Percentiles rank a stretch among this genome's conserved stretches.
Conservation (phyloP, 2,797 vertebrate species). For the Macropus fuliginosus region DNA sequence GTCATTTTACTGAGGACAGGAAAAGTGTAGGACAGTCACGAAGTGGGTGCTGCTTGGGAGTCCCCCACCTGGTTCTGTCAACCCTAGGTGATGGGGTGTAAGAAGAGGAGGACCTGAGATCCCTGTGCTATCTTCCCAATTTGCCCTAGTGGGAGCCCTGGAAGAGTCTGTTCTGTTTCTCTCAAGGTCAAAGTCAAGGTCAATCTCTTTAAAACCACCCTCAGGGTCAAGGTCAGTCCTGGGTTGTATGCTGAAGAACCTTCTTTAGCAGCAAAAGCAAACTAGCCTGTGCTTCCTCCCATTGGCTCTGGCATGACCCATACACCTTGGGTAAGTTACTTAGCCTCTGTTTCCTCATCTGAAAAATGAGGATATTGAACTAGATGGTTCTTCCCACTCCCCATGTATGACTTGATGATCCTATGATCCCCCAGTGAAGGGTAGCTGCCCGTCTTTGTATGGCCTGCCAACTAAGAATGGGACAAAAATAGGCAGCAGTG, state of each 20-base stretch:
- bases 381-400: not conserved
- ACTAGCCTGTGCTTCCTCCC: not conserved
- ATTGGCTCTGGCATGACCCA: not conserved
- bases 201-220: not conserved
- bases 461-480: not conserved
- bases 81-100: not conserved
- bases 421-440: not conserved
- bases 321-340: not conserved
- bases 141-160: not conserved
- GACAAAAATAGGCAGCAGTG: not conserved
- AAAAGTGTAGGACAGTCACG: not conserved
- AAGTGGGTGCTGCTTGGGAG: not conserved
- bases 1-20: not conserved
- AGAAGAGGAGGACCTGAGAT: not conserved
- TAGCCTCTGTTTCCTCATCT: not conserved
- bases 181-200: slow-evolving; percentile 6
- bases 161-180: not conserved
- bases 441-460: not conserved
- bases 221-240: fast-evolving
- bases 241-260: not conserved
- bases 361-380: not conserved
- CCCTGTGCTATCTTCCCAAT: not conserved
- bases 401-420: not conserved
- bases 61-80: not conserved
- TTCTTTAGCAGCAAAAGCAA: not conserved